These are phyloP conservation scores for Lamellibrachia columna DNA, from an alignment of 2,888 invertebrate genomes.

Conservation along the genomic window DNA sequence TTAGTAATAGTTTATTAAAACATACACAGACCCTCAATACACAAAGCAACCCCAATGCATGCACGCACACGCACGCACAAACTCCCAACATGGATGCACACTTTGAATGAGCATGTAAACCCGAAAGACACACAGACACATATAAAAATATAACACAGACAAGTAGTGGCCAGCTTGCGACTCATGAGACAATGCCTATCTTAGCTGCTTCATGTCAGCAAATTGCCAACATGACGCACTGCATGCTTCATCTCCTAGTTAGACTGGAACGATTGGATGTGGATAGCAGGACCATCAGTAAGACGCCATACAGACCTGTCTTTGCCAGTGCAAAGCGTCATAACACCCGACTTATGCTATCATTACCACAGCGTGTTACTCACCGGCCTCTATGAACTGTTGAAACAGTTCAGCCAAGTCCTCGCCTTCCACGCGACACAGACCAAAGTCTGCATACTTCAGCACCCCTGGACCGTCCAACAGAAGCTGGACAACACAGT, in stretches of 20 bases:
- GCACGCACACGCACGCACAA: not conserved
- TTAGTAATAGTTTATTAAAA: not conserved
- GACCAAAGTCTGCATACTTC: conserved; percentile 65
- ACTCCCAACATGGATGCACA: not conserved
- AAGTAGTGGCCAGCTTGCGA: too few species aligned
- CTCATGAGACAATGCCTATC: too few species aligned
- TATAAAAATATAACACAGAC: too few species aligned
- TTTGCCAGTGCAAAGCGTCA: too few species aligned
- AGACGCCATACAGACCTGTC: too few species aligned
- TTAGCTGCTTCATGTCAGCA: too few species aligned
- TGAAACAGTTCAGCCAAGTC: conserved; percentile 62
- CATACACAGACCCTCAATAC: not conserved
- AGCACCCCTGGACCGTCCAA: conserved; percentile 63
- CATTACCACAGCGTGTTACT: not conserved
- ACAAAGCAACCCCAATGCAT: not conserved
- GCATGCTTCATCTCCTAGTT: too few species aligned
- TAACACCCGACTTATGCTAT: not conserved
- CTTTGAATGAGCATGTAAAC: not conserved
- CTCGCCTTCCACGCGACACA: conserved; percentile 64
- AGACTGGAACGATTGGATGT: too few species aligned
- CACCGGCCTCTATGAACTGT: conserved; percentile 59
- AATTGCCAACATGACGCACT: too few species aligned
- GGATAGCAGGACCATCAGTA: too few species aligned
- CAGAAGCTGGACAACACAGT: conserved; percentile 52
- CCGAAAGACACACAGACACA: too few species aligned